A percentile compares a stretch with the other conserved stretches of the same genome.
phyloP scores from a whole-genome alignment of 1,140 invertebrate species.

The Eufriesea mexicana region DNA sequence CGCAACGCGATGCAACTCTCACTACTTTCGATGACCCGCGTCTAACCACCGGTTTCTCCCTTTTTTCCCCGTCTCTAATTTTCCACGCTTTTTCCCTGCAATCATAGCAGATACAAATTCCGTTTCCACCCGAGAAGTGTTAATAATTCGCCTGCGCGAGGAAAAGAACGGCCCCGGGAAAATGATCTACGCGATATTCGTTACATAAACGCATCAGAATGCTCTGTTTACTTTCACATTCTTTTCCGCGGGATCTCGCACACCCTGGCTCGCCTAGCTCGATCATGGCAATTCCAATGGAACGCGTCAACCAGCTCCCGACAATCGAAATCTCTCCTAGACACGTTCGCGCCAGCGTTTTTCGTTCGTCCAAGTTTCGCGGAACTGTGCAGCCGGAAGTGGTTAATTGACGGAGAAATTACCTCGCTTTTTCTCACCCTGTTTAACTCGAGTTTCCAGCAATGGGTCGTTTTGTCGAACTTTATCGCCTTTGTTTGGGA shows the following conservation, averaged over 20 bases:
- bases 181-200: neutral
- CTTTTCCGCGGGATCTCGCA: slow-evolving; percentile 19
- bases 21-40: neutral
- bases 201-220: neutral
- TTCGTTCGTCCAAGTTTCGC: too few relatives aligned
- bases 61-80: neutral
- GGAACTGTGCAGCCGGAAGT: neutral
- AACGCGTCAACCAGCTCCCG: neutral
- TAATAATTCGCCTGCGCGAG: slow-evolving; percentile 10
- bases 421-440: neutral
- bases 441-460: neutral
- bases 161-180: neutral
- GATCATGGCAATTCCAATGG: neutral
- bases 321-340: neutral
- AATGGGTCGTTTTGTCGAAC: neutral
- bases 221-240: slow-evolving; percentile 44
- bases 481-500: neutral
- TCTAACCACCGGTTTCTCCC: neutral
- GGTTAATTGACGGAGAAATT: neutral
- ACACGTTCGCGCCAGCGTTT: too few relatives aligned
- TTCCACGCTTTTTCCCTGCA: neutral
- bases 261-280: neutral
- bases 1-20: neutral
- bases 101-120: neutral
- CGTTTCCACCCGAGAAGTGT: neutral